A percentile compares a stretch with the other conserved stretches of the same genome.
Conservation (phyloP, 2,888 invertebrate genomes). For the Volucella zonaria region DNA sequence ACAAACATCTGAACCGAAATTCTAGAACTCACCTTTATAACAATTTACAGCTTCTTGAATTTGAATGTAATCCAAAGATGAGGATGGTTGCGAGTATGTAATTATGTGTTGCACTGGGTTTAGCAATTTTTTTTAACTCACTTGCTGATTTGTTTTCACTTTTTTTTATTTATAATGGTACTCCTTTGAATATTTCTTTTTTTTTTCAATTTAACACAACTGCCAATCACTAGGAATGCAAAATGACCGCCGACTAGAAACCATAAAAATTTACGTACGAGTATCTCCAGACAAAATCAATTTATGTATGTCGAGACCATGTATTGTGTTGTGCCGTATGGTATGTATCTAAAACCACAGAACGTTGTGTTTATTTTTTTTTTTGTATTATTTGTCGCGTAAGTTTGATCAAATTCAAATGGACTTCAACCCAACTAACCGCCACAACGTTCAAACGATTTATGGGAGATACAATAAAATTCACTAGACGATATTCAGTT, state of each 20-base stretch:
- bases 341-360: conserved; percentile 19
- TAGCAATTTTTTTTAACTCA: conserved; percentile 1
- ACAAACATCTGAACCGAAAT: not conserved
- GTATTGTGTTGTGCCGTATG: not conserved
- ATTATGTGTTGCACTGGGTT: not conserved
- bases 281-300: conserved; percentile 39
- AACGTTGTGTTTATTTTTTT: conserved; percentile 4
- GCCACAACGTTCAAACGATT: conserved; percentile 57
- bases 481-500: conserved; percentile 33
- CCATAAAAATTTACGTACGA: not conserved
- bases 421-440: conserved; percentile 28
- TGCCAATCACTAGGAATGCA: conserved; percentile 32
- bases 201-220: not conserved
- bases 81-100: not conserved
- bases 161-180: not conserved
- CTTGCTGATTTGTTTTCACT: not conserved
- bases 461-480: conserved; percentile 56
- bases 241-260: conserved; percentile 1
- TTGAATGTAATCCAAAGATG: conserved; percentile 33
- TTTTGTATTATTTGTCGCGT: not conserved
- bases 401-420: not conserved
- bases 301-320: conserved; percentile 29
- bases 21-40: conserved; percentile 28
- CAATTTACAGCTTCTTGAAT: not conserved
- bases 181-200: not conserved